Evolutionary conservation across 1,140 invertebrate genomes (phyloP), one percentile per base, ranked within the genome.

Genomic region (Drosophila fuyamai): DNA sequence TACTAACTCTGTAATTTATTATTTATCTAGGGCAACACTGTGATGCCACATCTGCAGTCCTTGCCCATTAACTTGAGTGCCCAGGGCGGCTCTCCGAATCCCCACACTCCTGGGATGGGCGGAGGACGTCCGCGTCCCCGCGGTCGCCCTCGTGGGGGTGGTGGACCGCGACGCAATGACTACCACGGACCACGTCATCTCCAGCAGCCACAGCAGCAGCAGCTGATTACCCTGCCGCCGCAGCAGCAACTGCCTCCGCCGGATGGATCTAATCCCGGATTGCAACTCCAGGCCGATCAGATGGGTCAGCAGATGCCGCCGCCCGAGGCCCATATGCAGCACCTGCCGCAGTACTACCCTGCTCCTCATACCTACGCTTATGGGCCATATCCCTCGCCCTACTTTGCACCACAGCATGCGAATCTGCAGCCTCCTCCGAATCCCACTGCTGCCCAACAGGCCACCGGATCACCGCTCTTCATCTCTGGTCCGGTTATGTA

Each of bases 401-500:
- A 90, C 29, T 92, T 91, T 74, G 16, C 90, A 2, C 47, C 79
- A 8, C 78, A 90, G 58, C 85, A 92, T 41, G 83, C 59, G 1
- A 79, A 76, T 4, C 58, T 81, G 18, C 82, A 81, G 58, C 65
- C 75, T 10, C 74, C 74, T 14, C 83, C 79, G 2, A 89, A 79
- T 70, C 56, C 79, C 5, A 48, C 79, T 10, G 74, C 85, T 32
- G 85, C 91, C 8, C 89, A 91, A 51, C 91, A 91, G 58, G 88
- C 79, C 13, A 73, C 91, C 4, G 91, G 91, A 0, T 44, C 70
- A 0, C 91, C 91, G 6, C 27, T 92, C 4, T 92, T 72, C 53
- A 55, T 92, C 27, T 66, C 89, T 10, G 50, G 32, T 6, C 60
- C 70, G 18, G 8, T 76, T 36, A 43, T 76, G 61, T 76, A 76